These are phyloP conservation scores for Shargacucullia verbasci DNA, from an alignment of 2,888 invertebrate genomes.

Conservation along the genomic window DNA sequence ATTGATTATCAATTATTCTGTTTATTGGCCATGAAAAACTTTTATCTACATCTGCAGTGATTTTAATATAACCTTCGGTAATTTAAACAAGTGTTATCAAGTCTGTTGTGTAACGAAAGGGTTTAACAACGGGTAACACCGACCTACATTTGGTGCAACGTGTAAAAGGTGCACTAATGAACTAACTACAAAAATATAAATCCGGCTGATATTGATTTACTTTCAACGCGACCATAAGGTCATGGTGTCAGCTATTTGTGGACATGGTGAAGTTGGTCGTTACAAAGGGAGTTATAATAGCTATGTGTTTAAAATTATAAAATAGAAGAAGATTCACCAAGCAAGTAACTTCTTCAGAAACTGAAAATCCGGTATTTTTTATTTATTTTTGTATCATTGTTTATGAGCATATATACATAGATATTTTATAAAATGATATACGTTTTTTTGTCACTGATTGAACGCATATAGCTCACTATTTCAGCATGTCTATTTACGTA, in stretches of 20 bases:
- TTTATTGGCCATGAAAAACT: conserved; percentile 34
- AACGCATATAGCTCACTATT: too few relatives aligned
- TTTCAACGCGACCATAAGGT: neutral
- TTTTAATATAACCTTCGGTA: neutral
- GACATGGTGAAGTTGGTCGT: neutral
- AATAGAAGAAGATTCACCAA: too few relatives aligned
- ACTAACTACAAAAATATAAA: conserved; percentile 6
- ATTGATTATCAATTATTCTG: conserved; percentile 60
- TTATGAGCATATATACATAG: too few relatives aligned
- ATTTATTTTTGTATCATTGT: too few relatives aligned
- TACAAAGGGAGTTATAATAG: too few relatives aligned
- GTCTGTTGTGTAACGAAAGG: neutral
- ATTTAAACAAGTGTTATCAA: neutral
- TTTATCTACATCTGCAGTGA: conserved; percentile 19
- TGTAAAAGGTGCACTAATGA: conserved; percentile 2
- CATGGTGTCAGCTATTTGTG: neutral
- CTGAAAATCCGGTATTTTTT: too few relatives aligned
- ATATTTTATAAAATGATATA: too few relatives aligned
- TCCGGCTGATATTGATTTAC: conserved; percentile 15
- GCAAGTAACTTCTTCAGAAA: too few relatives aligned
- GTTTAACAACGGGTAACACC: conserved; percentile 8
- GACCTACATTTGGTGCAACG: conserved; percentile 1
- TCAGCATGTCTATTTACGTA: too few relatives aligned
- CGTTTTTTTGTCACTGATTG: too few relatives aligned
- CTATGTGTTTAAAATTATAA: too few relatives aligned